phyloP scores from a whole-genome alignment of 2,888 invertebrate species.

The Opisthograptis luteolata region DNA sequence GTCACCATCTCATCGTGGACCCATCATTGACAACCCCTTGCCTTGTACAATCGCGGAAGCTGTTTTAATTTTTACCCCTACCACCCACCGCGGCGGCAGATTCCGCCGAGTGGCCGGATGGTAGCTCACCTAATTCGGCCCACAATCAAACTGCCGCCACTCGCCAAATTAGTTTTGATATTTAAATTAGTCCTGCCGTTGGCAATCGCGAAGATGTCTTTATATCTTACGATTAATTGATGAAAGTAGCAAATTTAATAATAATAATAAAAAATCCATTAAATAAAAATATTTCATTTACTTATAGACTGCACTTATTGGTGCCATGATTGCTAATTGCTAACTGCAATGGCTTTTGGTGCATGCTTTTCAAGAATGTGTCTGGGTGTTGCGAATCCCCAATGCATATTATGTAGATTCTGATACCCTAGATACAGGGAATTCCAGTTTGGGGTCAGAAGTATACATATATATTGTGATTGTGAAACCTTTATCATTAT shows the following conservation, averaged over 20 bases:
- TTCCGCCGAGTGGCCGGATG: slow-evolving; percentile 28
- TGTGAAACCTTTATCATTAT: too few species aligned
- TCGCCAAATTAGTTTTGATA: slow-evolving; percentile 80
- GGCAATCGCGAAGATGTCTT: slow-evolving; percentile 49
- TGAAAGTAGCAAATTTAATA: not conserved
- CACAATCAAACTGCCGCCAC: slow-evolving; percentile 74
- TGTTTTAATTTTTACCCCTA: slow-evolving; percentile 50
- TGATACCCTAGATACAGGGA: too few species aligned
- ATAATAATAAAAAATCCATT: not conserved
- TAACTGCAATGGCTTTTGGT: too few species aligned
- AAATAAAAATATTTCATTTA: too few species aligned
- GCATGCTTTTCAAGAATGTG: too few species aligned
- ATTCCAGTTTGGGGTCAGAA: too few species aligned
- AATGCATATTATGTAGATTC: too few species aligned
- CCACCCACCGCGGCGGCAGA: slow-evolving; percentile 17
- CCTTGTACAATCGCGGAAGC: slow-evolving; percentile 30
- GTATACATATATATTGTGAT: too few species aligned
- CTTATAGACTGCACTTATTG: too few species aligned
- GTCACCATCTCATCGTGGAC: slow-evolving; percentile 20
- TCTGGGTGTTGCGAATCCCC: too few species aligned
- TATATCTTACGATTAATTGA: slow-evolving; percentile 37
- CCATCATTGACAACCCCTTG: slow-evolving; percentile 49
- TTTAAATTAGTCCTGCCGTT: slow-evolving; percentile 73
- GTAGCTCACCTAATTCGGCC: slow-evolving; percentile 60
- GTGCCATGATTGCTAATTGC: too few species aligned